These are phyloP conservation scores for Calephelis nemesis DNA, from an alignment of 1,140 invertebrate species.

Conservation along the genomic window DNA sequence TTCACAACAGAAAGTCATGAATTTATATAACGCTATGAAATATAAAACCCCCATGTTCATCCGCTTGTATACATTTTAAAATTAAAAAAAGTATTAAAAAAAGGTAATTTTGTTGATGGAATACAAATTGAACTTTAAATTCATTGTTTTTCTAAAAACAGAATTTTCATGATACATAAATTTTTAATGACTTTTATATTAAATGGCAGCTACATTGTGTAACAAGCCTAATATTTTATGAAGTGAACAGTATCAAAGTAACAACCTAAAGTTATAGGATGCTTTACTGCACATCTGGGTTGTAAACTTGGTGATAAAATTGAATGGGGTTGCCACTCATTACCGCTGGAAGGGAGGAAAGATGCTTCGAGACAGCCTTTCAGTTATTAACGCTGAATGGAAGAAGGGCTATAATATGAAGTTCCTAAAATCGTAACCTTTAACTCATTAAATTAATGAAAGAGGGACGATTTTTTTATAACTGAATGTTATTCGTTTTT, in stretches of 20 bases:
- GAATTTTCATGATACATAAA: not conserved
- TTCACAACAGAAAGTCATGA: too few relatives aligned
- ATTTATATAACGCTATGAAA: too few relatives aligned
- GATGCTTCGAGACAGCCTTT: too few relatives aligned
- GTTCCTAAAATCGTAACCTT: not conserved
- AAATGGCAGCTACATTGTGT: constrained; percentile 10
- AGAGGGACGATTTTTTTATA: too few relatives aligned
- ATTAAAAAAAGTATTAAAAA: too few relatives aligned
- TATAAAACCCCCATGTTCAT: too few relatives aligned
- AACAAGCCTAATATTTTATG: constrained; percentile 27
- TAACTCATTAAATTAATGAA: too few relatives aligned
- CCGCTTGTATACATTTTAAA: too few relatives aligned
- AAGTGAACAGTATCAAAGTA: constrained; percentile 33
- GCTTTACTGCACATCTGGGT: constrained; percentile 31
- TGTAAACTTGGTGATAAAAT: constrained; percentile 31
- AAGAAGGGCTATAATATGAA: too few relatives aligned
- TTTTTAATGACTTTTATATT: not conserved
- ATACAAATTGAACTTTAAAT: not conserved
- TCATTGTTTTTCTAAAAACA: not conserved
- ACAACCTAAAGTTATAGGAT: constrained; percentile 29
- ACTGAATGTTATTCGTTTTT: too few relatives aligned
- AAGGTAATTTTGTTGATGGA: too few relatives aligned
- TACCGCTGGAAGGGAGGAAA: constrained; percentile 3
- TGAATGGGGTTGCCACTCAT: constrained; percentile 21
- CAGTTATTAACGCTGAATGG: too few relatives aligned